Base-by-base conservation (phyloP, 2,888 invertebrate species). In the Phyllotreta cruciferae region DNA sequence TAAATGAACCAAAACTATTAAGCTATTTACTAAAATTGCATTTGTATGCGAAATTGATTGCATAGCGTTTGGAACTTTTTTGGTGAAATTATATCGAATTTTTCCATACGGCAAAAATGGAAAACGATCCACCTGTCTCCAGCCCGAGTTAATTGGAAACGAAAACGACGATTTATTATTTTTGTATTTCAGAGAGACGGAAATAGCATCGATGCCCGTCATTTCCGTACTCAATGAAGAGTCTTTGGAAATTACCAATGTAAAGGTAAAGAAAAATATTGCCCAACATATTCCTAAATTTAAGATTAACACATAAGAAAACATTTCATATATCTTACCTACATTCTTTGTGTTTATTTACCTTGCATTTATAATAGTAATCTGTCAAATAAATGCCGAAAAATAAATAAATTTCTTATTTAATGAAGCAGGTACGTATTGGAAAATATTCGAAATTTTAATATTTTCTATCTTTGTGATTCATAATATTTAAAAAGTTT, bases 221-320 rank as follows among this genome's bases (percentile, higher is more conserved):
- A 82, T 87, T 0, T 77, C 76, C 64, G 82, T 86, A 24, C 76
- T 83, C 50, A 83, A 84, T 69, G 79, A 79, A 35, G 81, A 82
- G 56, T 83, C 84, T 10, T 80, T 87, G 8, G 82, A 86, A 8
- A 84, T 87, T 52, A 87, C 86, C 3, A 87, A 87, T 75, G 79
- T 85, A 9, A 87, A 87, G 82, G 87, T 87, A 81, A 75, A 11
- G 10, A 44, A 8, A 42, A 35, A 24, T 24, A 24, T 24, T 24
- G 24, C 2, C 24, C 24, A 24, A 24, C 24, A 24, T 24, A 24
- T 13, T 11, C 13, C 13, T 13, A 13, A 9, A 47, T 13, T 13
- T 47, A 47, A 47, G 13, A 10, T 3, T 9, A 47, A 47, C 13
- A 47, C 24, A 24, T 24, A 24, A 24, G 24, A 24, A 24, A 3